Evolutionary conservation across 2,797 vertebrate genomes (phyloP).

Genomic region (Brachymystax lenok): DNA sequence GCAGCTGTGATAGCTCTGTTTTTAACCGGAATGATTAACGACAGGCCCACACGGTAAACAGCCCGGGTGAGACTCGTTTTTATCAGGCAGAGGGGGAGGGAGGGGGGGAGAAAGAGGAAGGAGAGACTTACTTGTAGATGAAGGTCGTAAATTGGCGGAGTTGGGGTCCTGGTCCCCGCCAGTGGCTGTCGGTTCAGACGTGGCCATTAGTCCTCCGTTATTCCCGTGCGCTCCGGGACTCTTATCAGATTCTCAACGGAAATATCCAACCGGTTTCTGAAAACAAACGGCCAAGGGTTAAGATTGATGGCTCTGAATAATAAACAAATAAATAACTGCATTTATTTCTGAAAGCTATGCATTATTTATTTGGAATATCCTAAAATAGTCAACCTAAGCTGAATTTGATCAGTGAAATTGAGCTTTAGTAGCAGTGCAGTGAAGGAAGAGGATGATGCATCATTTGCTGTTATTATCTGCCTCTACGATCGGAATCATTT

Average conservation of each 20-base stretch:
- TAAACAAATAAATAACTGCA: constrained; percentile 7
- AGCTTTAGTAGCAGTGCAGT: neutral
- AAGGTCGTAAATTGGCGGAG: constrained; percentile 88
- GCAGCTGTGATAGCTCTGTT: constrained; percentile 76
- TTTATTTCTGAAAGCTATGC: neutral
- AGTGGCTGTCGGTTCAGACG: constrained; percentile 87
- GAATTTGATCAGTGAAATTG: neutral
- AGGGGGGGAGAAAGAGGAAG: constrained; percentile 1
- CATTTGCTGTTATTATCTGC: constrained; percentile 1
- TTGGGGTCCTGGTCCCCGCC: constrained; percentile 85
- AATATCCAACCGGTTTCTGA: constrained; percentile 49
- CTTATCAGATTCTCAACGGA: constrained; percentile 50
- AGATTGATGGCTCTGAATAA: constrained; percentile 6
- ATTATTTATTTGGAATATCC: neutral
- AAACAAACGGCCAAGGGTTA: constrained; percentile 58
- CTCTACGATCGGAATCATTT: constrained; percentile 24
- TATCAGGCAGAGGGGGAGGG: constrained; percentile 54
- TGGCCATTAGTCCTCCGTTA: constrained; percentile 83
- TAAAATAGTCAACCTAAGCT: neutral
- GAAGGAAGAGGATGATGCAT: neutral
- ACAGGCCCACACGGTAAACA: constrained; percentile 70
- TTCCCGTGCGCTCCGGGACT: constrained; percentile 25
- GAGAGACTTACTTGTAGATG: constrained; percentile 86
- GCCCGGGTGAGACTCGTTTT: constrained; percentile 62
- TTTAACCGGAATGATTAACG: constrained; percentile 79